phyloP scores from a whole-genome alignment of 2,797 vertebrate species.

The Simalia tracyae region DNA sequence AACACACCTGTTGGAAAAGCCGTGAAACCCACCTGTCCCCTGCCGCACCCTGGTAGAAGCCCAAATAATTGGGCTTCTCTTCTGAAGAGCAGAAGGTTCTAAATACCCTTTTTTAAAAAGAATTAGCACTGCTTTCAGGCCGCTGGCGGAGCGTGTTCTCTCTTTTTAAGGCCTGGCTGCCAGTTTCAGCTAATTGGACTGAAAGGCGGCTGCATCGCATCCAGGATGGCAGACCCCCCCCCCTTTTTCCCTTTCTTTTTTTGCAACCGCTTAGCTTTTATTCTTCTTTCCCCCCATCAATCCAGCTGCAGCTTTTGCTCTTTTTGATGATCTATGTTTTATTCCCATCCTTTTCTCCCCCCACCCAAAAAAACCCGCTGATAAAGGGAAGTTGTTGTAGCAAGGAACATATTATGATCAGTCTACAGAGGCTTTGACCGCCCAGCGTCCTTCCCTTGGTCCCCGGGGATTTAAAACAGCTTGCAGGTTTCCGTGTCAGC shows the following conservation, averaged over 20 bases:
- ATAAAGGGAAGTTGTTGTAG: background rate
- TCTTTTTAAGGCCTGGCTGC: background rate
- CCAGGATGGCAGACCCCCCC: background rate
- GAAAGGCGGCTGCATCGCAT: background rate
- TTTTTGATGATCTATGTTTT: background rate
- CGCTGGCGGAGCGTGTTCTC: background rate
- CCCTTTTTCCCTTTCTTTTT: background rate
- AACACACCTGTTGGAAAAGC: too few species aligned
- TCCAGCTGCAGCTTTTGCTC: background rate
- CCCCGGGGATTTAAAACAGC: background rate
- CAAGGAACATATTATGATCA: background rate
- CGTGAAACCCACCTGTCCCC: too few species aligned
- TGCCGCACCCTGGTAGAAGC: background rate
- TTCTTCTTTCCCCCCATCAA: background rate
- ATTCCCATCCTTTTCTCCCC: too few species aligned
- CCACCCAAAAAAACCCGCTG: background rate
- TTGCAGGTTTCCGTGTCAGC: background rate
- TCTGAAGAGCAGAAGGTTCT: too few species aligned
- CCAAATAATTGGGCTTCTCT: background rate
- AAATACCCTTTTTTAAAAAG: background rate
- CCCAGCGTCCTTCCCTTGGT: background rate
- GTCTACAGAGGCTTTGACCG: slow-evolving; percentile 17
- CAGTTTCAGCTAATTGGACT: slow-evolving; percentile 1
- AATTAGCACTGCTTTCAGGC: background rate
- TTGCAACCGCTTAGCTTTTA: background rate